phyloP scores from a whole-genome alignment of 2,888 invertebrate species.

The Drosophila eohydei region DNA sequence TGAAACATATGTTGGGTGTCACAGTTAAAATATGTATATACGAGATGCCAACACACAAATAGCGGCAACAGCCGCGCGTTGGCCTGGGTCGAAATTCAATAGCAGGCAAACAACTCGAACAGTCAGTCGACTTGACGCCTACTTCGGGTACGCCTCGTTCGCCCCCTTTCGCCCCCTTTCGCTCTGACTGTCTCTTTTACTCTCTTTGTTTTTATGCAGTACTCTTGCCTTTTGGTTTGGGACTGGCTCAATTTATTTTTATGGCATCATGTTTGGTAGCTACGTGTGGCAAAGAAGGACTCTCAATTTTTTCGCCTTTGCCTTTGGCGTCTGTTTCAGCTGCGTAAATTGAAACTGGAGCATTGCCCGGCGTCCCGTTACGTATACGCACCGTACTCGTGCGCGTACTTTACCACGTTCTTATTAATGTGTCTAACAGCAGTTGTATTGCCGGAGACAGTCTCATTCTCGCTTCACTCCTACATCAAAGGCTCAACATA shows the following conservation, averaged over 20 bases:
- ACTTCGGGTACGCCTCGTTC: no score
- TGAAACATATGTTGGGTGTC: conserved; percentile 77
- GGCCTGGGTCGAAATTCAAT: conserved; percentile 42
- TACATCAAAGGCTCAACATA: conserved; percentile 12
- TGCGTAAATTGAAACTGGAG: conserved; percentile 72
- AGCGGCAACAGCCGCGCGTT: conserved; percentile 13
- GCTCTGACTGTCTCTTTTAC: conserved; percentile 10
- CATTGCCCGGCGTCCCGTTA: conserved; percentile 54
- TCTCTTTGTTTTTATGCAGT: conserved; percentile 28
- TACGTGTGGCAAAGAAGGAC: conserved; percentile 48
- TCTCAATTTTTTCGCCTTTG: conserved; percentile 17
- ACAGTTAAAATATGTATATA: conserved; percentile 64
- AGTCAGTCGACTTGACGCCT: conserved; percentile 23
- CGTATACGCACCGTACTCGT: conserved; percentile 56
- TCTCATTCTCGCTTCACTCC: conserved; percentile 1
- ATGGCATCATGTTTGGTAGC: conserved; percentile 69
- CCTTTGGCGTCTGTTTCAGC: conserved; percentile 55
- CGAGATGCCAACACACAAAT: conserved; percentile 22
- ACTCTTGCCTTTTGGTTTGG: conserved; percentile 43
- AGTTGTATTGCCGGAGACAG: neutral
- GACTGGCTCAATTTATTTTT: conserved; percentile 73
- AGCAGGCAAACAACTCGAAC: conserved; percentile 45
- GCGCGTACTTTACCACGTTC: conserved; percentile 17
- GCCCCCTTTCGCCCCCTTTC: neutral
- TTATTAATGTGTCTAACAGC: conserved; percentile 24